Evolutionary conservation across 2,888 invertebrate genomes (phyloP).

Genomic region (Tryphoninae sp.): DNA sequence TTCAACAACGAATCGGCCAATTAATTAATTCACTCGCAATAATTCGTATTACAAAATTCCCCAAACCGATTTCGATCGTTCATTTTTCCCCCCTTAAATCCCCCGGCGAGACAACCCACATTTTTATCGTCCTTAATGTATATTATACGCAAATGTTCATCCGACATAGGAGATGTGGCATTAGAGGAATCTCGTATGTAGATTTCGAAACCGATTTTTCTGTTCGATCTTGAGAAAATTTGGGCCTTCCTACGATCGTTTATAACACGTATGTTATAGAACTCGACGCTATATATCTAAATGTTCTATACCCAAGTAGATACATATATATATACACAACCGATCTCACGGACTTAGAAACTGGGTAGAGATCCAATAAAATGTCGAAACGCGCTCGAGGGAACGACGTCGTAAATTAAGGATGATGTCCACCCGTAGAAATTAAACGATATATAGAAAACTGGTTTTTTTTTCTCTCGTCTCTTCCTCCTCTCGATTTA

Average conservation of each 20-base stretch:
- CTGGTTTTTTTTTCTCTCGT: constrained; percentile 73
- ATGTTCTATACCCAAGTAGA: background rate
- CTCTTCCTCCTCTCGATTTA: constrained; percentile 3
- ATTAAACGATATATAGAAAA: constrained; percentile 77
- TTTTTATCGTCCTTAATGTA: constrained; percentile 56
- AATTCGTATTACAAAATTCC: background rate
- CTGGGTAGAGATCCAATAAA: constrained; percentile 77
- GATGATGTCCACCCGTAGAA: constrained; percentile 78
- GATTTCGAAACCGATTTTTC: constrained; percentile 61
- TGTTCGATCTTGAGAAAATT: constrained; percentile 52
- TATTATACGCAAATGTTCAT: constrained; percentile 30
- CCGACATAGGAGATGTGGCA: constrained; percentile 36
- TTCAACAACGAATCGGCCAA: too few relatives aligned
- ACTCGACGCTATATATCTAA: background rate
- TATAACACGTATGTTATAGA: constrained; percentile 1
- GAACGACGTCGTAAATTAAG: constrained; percentile 77
- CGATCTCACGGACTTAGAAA: constrained; percentile 70
- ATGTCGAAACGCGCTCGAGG: constrained; percentile 75
- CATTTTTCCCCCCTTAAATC: too few relatives aligned
- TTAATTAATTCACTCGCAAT: too few relatives aligned
- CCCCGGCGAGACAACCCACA: background rate
- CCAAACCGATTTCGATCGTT: background rate
- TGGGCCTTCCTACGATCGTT: background rate
- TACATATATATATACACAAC: constrained; percentile 10
- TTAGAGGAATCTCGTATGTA: constrained; percentile 51